Base-by-base conservation (phyloP, 2,888 invertebrate species). In the Apodemia zela region DNA sequence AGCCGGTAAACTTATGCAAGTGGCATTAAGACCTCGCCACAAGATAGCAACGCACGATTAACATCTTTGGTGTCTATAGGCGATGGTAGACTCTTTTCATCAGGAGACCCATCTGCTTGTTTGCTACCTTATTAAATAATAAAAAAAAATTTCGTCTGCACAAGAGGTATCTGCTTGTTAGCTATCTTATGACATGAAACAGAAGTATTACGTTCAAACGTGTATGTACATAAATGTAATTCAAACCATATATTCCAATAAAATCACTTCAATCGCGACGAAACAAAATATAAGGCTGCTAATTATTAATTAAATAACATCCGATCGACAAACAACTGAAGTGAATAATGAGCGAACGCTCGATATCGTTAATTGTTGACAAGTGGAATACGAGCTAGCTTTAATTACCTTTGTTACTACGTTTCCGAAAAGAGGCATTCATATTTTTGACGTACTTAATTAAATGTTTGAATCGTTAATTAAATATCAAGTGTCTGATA, bases 241-340 rank as follows among this genome's bases (percentile, higher is more conserved):
- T 49, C 45, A 47, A 47, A n/a, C 25, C 38, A 38, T 57, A 42
- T n/a, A 5, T 13, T 45, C 17, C 58, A 33, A 45, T 58, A 57
- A 58, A 62, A 42, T 29, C 33, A 57, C 33, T 58, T 29, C 17
- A 42, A 45, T 62, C 45, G 18, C 7, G 45, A 33, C 61, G 11
- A 42, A 33, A 59, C 59, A 59, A 25, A 62, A 59, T 62, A 59
- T 62, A 59, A 45, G 33, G 58, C 59, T 63, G 47, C 49, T 63
- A 59, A 63, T 63, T 63, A 63, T 42, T 59, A 21, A n/a, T 15
- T 58, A 63, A 63, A 63, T 59, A 59, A 63, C 33, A 59, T 47
- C 45, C 62, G 59, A 54, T 54, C 54, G 54, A 54, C 54, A 54
- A 54, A 54, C 54, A 54, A 54, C 13, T 54, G 54, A 54, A 54